A percentile compares a stretch with the other conserved stretches of the same genome.
Evolutionary conservation across 2,888 invertebrate species (phyloP).

Genomic region (Ennomos erosarius): DNA sequence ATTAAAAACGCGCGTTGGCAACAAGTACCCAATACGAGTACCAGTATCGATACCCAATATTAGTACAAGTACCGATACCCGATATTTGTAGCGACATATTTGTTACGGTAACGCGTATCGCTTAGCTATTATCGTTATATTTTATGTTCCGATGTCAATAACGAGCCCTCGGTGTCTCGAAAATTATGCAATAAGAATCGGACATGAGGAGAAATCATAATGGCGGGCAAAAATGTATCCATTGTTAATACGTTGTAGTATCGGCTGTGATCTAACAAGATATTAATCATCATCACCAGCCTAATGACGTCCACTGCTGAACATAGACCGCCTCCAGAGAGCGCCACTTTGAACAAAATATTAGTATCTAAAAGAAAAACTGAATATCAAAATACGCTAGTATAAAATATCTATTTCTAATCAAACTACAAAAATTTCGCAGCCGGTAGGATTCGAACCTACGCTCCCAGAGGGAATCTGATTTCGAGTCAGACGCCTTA

Average conservation of each 20-base stretch:
- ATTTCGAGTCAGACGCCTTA: conserved; percentile 96
- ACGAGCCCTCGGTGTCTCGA: conserved; percentile 38
- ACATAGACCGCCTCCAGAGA: too few species aligned
- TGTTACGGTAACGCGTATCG: conserved; percentile 56
- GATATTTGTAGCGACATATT: conserved; percentile 40
- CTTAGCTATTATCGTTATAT: conserved; percentile 56
- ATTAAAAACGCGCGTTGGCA: conserved; percentile 25
- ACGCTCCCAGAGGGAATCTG: conserved; percentile 96
- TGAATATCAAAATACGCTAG: too few species aligned
- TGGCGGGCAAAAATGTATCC: conserved; percentile 1
- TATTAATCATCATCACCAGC: too few species aligned
- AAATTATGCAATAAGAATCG: conserved; percentile 38
- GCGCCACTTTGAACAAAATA: too few species aligned
- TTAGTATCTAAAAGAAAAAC: too few species aligned
- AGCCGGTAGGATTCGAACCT: conserved; percentile 96
- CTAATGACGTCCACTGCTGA: too few species aligned
- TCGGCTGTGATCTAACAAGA: too few species aligned
- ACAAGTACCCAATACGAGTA: conserved; percentile 27
- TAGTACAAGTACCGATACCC: conserved; percentile 43
- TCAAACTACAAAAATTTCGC: conserved; percentile 68
- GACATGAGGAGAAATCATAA: conserved; percentile 41
- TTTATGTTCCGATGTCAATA: conserved; percentile 54
- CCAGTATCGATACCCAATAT: conserved; percentile 38
- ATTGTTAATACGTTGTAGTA: background rate
- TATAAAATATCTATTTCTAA: too few species aligned